Percentiles rank a stretch among this genome's conserved stretches.
These are phyloP conservation scores for Oceanites oceanicus DNA, from an alignment of 2,113 vertebrate species.

Conservation along the genomic window DNA sequence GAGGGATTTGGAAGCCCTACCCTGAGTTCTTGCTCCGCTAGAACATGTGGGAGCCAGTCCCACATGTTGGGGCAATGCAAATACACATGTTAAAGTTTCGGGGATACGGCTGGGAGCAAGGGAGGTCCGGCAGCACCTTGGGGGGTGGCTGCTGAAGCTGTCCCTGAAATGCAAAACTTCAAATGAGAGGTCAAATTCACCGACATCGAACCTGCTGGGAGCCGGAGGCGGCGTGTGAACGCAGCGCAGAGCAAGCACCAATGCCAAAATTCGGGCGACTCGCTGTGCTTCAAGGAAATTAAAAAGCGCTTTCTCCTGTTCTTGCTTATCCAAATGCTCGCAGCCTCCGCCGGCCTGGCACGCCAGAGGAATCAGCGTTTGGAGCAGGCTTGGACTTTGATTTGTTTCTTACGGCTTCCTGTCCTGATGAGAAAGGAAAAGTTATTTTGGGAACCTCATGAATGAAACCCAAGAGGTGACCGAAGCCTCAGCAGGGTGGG, in stretches of 20 bases:
- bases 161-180: neutral
- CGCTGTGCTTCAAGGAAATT: neutral
- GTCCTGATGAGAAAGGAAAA: neutral
- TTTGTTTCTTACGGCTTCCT: neutral
- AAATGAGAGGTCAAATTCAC: neutral
- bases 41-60: neutral
- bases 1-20: neutral
- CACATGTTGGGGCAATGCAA: neutral
- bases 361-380: neutral
- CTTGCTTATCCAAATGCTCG: neutral
- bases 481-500: neutral
- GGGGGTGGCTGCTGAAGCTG: neutral
- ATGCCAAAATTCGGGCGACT: neutral
- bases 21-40: neutral
- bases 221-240: neutral
- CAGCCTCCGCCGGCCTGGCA: neutral
- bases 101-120: rapidly evolving
- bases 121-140: neutral
- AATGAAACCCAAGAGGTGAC: neutral
- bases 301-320: neutral
- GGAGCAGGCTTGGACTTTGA: neutral
- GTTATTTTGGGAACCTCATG: neutral
- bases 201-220: neutral
- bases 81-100: rapidly evolving
- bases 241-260: rapidly evolving